Conservation (phyloP, 2,888 invertebrate genomes). For the Deilephila elpenor region DNA sequence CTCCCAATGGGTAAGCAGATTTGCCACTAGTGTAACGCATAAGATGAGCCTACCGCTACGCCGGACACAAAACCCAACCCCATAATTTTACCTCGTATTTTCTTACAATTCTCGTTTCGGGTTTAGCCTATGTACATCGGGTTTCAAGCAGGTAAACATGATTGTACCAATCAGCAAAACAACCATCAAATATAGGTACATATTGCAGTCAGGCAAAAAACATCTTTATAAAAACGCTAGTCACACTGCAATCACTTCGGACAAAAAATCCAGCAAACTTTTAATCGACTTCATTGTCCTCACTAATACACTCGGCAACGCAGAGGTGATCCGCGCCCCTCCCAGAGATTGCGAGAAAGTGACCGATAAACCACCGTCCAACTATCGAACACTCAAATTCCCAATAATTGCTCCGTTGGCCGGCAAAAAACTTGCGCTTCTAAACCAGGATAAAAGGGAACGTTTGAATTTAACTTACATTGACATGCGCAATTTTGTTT, state of each 20-base stretch:
- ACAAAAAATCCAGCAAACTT: neutral
- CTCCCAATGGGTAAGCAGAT: too few species aligned
- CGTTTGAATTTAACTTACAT: constrained; percentile 9
- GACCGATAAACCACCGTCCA: constrained; percentile 1
- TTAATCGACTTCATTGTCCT: neutral
- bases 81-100: too few species aligned
- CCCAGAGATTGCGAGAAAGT: neutral
- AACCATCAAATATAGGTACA: too few species aligned
- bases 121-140: too few species aligned
- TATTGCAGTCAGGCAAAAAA: too few species aligned
- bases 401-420: constrained; percentile 21
- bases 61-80: too few species aligned
- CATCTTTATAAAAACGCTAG: too few species aligned
- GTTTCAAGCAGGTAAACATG: too few species aligned
- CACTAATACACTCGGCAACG: neutral
- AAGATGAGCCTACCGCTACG: too few species aligned
- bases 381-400: constrained; percentile 18
- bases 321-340: neutral
- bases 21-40: too few species aligned
- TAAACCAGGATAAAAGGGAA: neutral
- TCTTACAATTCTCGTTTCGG: too few species aligned
- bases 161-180: too few species aligned
- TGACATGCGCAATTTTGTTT: neutral
- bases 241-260: neutral
- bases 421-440: constrained; percentile 7